Percentiles rank a stretch among this genome's conserved stretches.
These are phyloP conservation scores for Caenorhabditis inopinata DNA, from an alignment of 1,140 invertebrate species.

Conservation along the genomic window DNA sequence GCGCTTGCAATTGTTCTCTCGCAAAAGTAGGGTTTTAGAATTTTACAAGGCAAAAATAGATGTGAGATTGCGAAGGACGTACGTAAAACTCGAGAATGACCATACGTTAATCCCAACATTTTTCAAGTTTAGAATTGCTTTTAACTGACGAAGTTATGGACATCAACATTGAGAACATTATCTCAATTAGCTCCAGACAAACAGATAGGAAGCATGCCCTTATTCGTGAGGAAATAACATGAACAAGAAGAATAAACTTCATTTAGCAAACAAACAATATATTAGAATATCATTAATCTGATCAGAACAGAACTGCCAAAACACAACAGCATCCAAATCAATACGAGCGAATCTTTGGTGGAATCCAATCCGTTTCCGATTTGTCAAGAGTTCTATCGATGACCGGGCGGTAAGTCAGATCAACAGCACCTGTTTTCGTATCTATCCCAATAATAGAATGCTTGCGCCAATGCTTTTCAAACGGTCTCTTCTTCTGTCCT, in stretches of 20 bases:
- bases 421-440: constrained; percentile 75
- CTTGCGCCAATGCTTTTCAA: constrained; percentile 89
- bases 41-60: too few relatives aligned
- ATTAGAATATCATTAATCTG: neutral
- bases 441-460: constrained; percentile 82
- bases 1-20: too few relatives aligned
- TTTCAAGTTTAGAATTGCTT: too few relatives aligned
- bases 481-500: constrained; percentile 75
- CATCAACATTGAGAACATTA: too few relatives aligned
- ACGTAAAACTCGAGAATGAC: too few relatives aligned
- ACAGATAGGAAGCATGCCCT: too few relatives aligned
- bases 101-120: too few relatives aligned
- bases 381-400: constrained; percentile 84
- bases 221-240: neutral
- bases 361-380: constrained; percentile 80
- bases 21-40: too few relatives aligned
- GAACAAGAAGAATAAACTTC: neutral
- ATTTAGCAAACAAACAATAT: neutral
- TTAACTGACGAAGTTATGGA: too few relatives aligned
- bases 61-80: too few relatives aligned
- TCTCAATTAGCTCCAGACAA: too few relatives aligned
- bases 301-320: neutral
- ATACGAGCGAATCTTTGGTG: constrained; percentile 86
- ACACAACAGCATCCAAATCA: constrained; percentile 68
- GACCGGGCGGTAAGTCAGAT: constrained; percentile 82